Conservation (phyloP, 1,140 invertebrate genomes). For the Heliconius hermathena region DNA sequence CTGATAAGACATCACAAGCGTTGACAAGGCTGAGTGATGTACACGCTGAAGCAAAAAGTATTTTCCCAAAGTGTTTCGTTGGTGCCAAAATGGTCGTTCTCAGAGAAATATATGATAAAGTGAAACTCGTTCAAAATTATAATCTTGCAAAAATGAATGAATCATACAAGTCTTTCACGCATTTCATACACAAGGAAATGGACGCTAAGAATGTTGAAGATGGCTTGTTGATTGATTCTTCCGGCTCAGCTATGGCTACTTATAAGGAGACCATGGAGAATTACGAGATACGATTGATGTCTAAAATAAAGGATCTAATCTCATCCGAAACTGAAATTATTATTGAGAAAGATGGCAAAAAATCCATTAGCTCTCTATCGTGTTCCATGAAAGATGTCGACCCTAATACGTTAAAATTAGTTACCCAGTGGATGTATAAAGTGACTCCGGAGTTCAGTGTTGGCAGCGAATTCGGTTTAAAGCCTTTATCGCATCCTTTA, state of each 20-base stretch:
- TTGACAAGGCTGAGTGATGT: slow-evolving; percentile 62
- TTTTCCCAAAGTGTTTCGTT: slow-evolving; percentile 70
- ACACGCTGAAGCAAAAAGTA: slow-evolving; percentile 67
- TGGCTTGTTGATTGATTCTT: slow-evolving; percentile 60
- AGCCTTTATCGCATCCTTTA: slow-evolving; percentile 45
- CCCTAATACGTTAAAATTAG: slow-evolving; percentile 55
- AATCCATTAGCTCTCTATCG: slow-evolving; percentile 57
- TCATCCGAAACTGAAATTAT: slow-evolving; percentile 69
- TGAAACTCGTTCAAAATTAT: slow-evolving; percentile 71
- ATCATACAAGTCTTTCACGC: slow-evolving; percentile 57
- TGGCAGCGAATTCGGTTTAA: slow-evolving; percentile 58
- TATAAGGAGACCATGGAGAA: slow-evolving; percentile 63
- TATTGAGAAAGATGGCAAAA: slow-evolving; percentile 57
- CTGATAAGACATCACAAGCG: slow-evolving; percentile 41
- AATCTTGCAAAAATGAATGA: slow-evolving; percentile 66
- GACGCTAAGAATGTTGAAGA: slow-evolving; percentile 59
- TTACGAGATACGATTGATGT: slow-evolving; percentile 57
- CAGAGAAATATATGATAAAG: slow-evolving; percentile 63
- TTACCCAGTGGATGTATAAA: slow-evolving; percentile 68
- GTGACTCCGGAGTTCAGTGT: slow-evolving; percentile 55
- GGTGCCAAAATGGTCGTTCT: slow-evolving; percentile 66
- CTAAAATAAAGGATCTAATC: slow-evolving; percentile 66
- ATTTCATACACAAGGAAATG: slow-evolving; percentile 66
- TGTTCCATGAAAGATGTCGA: slow-evolving; percentile 65
- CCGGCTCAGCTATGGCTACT: slow-evolving; percentile 65